Evolutionary conservation across 2,113 vertebrate species (phyloP), one percentile per base, ranked within the genome.

Genomic region (Mohoua ochrocephala): DNA sequence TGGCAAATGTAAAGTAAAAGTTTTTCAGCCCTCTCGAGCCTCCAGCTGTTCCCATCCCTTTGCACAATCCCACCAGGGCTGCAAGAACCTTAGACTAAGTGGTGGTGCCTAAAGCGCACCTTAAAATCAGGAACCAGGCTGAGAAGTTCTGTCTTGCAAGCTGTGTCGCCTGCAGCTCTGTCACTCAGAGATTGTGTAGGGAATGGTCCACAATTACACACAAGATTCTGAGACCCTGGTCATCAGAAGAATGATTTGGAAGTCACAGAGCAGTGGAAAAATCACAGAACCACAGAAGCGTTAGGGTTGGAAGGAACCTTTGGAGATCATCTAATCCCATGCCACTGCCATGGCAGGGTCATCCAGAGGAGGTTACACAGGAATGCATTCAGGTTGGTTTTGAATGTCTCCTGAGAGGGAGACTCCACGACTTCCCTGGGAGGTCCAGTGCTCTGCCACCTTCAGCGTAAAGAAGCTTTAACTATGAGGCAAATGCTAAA

Each of bases 181-280:
- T 60, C 37, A 53, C 14, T 15, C 37, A 37, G 57, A 0, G 0
- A n/a, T 19, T 59, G 37, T 2, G 1, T 5, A 52, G 56, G 42
- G 71, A 75, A 63, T 1, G 0, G 11, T 24, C 44, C 37, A 50
- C 13, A 52, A 50, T 17, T 20, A 42, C 35, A 49, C 7, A 7
- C 2, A 31, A 50, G 54, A 81, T 37, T 37, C 21, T 45, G 37
- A 70, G 73, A 53, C 10, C 13, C 7, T 24, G 15, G 4, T 37
- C 68, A 50, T 49, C 18, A 69, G 54, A 70, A 21, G 14, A 59
- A 50, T 42, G 9, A 44, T 7, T 14, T 3, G 39, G 39, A 42
- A 59, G 39, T 69, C 59, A 14, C 50, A 89, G 44, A 54, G 37
- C 35, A 75, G 78, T 39, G 41, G 42, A 65, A 87, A 92, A 91